Conservation (phyloP, 2,113 vertebrate genomes). For the Sander lucioperca region DNA sequence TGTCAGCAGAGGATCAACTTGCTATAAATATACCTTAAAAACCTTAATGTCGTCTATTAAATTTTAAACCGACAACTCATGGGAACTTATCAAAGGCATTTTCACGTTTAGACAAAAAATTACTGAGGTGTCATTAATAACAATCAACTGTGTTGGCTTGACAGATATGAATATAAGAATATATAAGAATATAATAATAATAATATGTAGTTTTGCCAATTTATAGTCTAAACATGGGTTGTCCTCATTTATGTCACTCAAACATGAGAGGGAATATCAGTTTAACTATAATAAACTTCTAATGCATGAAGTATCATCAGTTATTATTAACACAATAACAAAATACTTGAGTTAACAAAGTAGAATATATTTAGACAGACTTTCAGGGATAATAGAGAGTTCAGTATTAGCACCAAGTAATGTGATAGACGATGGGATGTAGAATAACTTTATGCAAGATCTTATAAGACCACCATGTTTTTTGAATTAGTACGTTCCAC, state of each 20-base stretch:
- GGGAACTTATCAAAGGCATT: neutral
- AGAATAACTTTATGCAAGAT: neutral
- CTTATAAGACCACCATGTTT: neutral
- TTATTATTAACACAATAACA: neutral
- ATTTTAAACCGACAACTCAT: too few relatives aligned
- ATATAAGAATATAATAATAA: too few relatives aligned
- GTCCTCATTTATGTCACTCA: neutral
- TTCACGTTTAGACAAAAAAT: neutral
- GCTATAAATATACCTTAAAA: neutral
- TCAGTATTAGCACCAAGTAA: neutral
- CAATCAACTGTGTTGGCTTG: neutral
- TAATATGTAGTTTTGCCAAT: neutral
- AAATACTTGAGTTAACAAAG: neutral
- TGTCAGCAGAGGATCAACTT: neutral
- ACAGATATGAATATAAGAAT: neutral
- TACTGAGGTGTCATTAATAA: neutral
- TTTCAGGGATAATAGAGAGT: neutral
- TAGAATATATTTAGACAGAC: neutral
- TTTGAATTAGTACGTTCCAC: neutral
- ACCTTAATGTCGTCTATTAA: neutral
- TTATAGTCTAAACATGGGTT: rapidly evolving
- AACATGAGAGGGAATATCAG: neutral
- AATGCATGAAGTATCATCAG: neutral
- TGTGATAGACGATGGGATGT: neutral
- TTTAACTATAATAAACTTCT: neutral